Base-by-base conservation (phyloP, 2,113 vertebrate genomes). In the Sylvicapra grimmia region DNA sequence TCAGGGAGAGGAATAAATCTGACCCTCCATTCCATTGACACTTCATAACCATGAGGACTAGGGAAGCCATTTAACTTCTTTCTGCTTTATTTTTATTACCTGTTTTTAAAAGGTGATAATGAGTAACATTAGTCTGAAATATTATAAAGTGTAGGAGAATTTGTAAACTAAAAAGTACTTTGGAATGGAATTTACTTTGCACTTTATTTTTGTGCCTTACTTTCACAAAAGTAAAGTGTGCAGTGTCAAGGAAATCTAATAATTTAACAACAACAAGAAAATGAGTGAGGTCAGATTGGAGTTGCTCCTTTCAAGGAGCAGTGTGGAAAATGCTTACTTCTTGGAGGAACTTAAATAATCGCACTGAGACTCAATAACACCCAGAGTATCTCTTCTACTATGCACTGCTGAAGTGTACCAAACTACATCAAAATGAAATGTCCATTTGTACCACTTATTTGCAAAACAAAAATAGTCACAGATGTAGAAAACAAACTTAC, bases 21-120 rank as follows among this genome's bases (percentile, higher is more conserved):
- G 27, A 65, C 11, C 15, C 27, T 92, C 4, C 16, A 36, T 19
- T 61, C 21, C 8, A 51, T 12, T 49, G 21, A 40, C 23, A 11
- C 9, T 36, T 86, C 14, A 5, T 10, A 89, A 29, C 15, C 21
- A 25, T 84, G 54, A 86, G 33, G 1, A 51, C 44, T 72, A 54
- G 27, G 23, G 47, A 97, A 87, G 33, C 0, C 54, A 83, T 19
- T 82, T 33, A 40, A 65, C 8, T 51, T 79, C 58, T 56, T 49
- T 59, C 53, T 58, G 58, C n/a, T 72, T 88, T 58, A 59, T 68
- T 86, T 97, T 87, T 47, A 44, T 54, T 85, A 86, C 13, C 36
- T 89, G 1, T 63, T 90, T 84, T 58, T 51, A 85, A 89, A 84
- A 90, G 27, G 53, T 63, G 8, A 7, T n/a, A 6, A 23, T 65